These are phyloP conservation scores for Staurois parvus DNA, from an alignment of 2,797 vertebrate genomes.

Conservation along the genomic window DNA sequence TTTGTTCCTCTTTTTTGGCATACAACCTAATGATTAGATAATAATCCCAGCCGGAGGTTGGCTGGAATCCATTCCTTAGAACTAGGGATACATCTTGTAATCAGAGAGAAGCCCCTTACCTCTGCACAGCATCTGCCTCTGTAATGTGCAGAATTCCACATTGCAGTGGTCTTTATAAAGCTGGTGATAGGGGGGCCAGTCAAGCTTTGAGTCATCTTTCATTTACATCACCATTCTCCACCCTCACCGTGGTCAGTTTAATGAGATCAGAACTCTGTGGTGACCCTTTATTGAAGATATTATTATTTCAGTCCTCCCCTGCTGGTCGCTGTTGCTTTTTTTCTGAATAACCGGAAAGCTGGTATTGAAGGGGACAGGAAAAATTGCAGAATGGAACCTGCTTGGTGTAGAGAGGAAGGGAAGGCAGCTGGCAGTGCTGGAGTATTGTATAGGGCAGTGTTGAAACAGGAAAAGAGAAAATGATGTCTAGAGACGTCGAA, in stretches of 20 bases:
- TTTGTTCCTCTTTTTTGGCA: too few relatives aligned
- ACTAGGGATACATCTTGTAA: background rate
- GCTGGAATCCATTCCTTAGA: background rate
- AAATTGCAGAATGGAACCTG: conserved; percentile 6
- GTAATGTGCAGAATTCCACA: background rate
- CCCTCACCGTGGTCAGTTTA: background rate
- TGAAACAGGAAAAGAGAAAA: background rate
- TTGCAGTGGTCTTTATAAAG: conserved; percentile 25
- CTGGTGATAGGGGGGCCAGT: background rate
- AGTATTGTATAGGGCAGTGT: background rate
- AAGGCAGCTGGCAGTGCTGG: conserved; percentile 1
- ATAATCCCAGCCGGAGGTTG: background rate
- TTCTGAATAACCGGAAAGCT: conserved; percentile 48
- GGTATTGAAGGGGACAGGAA: conserved; percentile 11
- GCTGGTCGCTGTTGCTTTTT: conserved; percentile 15
- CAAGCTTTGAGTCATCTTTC: conserved; percentile 7
- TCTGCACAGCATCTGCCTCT: background rate
- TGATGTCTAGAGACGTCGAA: too few relatives aligned
- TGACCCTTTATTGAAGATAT: background rate
- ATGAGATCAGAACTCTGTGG: background rate
- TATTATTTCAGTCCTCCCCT: conserved; percentile 40
- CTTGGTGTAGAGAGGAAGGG: too few relatives aligned
- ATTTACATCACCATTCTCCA: conserved; percentile 36
- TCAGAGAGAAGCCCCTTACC: background rate
- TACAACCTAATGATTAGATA: too few relatives aligned